These are phyloP conservation scores for Montipora efflorescens DNA, from an alignment of 64 coral and sea anemone species.

Conservation along the genomic window DNA sequence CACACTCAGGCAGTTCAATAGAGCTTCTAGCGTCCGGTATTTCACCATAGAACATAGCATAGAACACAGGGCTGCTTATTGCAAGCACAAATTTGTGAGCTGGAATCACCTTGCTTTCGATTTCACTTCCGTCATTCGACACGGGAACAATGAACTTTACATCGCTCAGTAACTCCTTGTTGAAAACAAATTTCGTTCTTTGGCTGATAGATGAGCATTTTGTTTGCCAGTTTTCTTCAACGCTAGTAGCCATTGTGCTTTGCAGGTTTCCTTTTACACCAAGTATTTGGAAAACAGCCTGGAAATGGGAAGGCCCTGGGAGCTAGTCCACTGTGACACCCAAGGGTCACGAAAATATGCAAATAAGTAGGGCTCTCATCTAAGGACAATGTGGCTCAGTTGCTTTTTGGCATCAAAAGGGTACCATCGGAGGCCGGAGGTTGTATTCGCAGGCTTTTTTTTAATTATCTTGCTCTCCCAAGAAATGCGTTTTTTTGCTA, in stretches of 20 bases:
- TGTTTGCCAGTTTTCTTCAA: constrained; percentile 19
- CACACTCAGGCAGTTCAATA: constrained; percentile 51
- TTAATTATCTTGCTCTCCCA: too few relatives aligned
- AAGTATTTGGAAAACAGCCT: too few relatives aligned
- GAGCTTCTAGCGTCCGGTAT: neutral
- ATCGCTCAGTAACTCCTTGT: constrained; percentile 17
- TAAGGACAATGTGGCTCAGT: neutral
- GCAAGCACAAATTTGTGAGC: constrained; percentile 50
- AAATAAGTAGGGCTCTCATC: too few relatives aligned
- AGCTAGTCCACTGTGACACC: too few relatives aligned
- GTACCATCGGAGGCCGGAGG: too few relatives aligned
- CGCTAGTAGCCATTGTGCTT: neutral
- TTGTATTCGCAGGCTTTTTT: too few relatives aligned
- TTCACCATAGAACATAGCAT: constrained; percentile 44
- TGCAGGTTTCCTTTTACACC: too few relatives aligned
- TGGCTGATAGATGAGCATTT: neutral
- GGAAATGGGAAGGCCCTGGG: too few relatives aligned
- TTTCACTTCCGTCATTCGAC: neutral
- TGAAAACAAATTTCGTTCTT: constrained; percentile 26
- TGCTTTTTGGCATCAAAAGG: neutral
- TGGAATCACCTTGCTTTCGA: constrained; percentile 4
- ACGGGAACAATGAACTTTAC: constrained; percentile 35
- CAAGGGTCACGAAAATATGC: too few relatives aligned
- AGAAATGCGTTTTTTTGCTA: too few relatives aligned
- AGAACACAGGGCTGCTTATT: constrained; percentile 44